Evolutionary conservation across 2,797 vertebrate genomes (phyloP).

Genomic region (Antrozous pallidus): DNA sequence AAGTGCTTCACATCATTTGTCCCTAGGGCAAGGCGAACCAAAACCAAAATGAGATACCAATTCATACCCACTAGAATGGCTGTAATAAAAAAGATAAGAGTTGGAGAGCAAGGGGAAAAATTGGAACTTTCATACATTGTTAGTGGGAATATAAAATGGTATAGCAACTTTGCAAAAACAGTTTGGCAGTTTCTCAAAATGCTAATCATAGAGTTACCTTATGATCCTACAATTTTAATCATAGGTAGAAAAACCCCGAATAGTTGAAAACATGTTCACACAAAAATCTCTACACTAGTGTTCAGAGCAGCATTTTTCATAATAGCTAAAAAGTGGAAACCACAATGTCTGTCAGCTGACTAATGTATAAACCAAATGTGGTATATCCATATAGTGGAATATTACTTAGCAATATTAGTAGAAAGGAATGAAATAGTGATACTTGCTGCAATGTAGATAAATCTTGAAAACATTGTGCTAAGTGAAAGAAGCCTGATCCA

Average conservation of each 20-base stretch:
- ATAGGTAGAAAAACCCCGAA: not conserved
- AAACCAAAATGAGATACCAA: not conserved
- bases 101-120: not conserved
- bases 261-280: not conserved
- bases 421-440: too few species aligned
- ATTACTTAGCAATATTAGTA: not conserved
- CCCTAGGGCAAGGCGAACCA: not conserved
- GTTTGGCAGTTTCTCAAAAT: not conserved
- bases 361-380: not conserved
- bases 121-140: not conserved
- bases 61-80: not conserved
- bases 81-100: not conserved
- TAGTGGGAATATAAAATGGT: not conserved
- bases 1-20: not conserved
- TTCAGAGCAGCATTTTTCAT: not conserved
- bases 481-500: not conserved
- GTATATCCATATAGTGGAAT: not conserved
- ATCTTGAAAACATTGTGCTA: not conserved
- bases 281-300: not conserved
- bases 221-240: not conserved
- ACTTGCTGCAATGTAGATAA: not conserved
- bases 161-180: not conserved
- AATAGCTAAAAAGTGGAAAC: not conserved
- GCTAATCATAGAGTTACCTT: not conserved
- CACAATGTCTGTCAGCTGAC: not conserved